Conservation (phyloP, 2,797 vertebrate genomes). For the Neomorphus geoffroyi region DNA sequence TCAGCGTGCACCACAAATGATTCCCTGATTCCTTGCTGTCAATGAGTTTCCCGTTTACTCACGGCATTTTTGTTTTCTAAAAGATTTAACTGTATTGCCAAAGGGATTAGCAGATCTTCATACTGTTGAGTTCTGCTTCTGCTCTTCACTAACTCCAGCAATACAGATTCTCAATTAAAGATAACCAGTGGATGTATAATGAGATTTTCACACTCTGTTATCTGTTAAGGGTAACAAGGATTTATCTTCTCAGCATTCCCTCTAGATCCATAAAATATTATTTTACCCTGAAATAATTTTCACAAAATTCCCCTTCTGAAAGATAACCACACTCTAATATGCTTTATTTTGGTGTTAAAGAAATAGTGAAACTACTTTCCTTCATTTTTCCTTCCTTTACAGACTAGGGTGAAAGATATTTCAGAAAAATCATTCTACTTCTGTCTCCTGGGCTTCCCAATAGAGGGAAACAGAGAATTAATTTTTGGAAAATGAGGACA, state of each 20-base stretch:
- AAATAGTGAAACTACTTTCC: not conserved
- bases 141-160: not conserved
- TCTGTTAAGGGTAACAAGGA: not conserved
- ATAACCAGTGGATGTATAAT: not conserved
- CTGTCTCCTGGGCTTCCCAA: not conserved
- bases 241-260: not conserved
- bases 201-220: slow-evolving; percentile 15
- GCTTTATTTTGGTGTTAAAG: not conserved
- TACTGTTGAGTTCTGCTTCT: not conserved
- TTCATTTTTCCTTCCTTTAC: not conserved
- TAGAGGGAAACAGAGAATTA: not conserved
- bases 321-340: not conserved
- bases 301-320: not conserved
- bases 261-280: not conserved
- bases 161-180: slow-evolving; percentile 34
- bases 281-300: slow-evolving; percentile 49
- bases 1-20: not conserved
- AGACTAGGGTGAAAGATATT: not conserved
- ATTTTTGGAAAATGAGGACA: not conserved
- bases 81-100: not conserved
- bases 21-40: not conserved
- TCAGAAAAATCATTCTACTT: not conserved
- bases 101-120: not conserved
- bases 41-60: not conserved
- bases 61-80: not conserved